These are phyloP conservation scores for Myathropa florea DNA, from an alignment of 2,888 invertebrate genomes.

Conservation along the genomic window DNA sequence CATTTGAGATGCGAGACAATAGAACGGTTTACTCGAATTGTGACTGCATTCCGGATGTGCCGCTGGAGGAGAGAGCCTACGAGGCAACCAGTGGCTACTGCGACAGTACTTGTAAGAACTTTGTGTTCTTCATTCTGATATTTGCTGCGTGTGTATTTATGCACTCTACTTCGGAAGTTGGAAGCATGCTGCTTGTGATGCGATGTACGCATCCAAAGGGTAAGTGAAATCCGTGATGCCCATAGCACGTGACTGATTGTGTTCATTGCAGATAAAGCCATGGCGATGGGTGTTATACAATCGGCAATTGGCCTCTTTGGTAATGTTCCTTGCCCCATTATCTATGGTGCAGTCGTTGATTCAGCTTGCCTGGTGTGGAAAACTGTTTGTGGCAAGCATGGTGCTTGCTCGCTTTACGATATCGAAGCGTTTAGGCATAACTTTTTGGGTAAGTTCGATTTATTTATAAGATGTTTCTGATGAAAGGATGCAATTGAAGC, in stretches of 20 bases:
- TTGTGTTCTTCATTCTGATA: slow-evolving; percentile 89
- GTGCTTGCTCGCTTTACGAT: slow-evolving; percentile 94
- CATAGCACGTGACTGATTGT: not conserved
- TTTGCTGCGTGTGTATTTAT: slow-evolving; percentile 95
- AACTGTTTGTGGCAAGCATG: slow-evolving; percentile 88
- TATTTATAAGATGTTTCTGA: not conserved
- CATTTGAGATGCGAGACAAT: slow-evolving; percentile 83
- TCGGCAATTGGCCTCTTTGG: slow-evolving; percentile 96
- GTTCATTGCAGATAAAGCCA: slow-evolving; percentile 88
- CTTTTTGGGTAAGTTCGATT: slow-evolving; percentile 87
- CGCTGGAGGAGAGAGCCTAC: slow-evolving; percentile 41
- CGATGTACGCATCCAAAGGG: slow-evolving; percentile 93
- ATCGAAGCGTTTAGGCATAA: slow-evolving; percentile 90
- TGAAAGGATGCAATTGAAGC: too few species aligned
- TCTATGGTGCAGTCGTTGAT: slow-evolving; percentile 95
- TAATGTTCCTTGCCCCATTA: slow-evolving; percentile 96
- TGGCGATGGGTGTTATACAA: slow-evolving; percentile 96
- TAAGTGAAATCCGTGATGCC: slow-evolving; percentile 71
- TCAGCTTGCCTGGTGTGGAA: slow-evolving; percentile 95
- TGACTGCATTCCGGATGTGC: slow-evolving; percentile 80
- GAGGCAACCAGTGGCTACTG: slow-evolving; percentile 90
- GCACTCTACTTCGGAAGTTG: slow-evolving; percentile 95
- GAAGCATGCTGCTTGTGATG: slow-evolving; percentile 93
- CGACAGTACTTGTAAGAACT: slow-evolving; percentile 88
- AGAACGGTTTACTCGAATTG: slow-evolving; percentile 83